Evolutionary conservation across 1,140 invertebrate genomes (phyloP).

Genomic region (Rhagoletis zephyria): DNA sequence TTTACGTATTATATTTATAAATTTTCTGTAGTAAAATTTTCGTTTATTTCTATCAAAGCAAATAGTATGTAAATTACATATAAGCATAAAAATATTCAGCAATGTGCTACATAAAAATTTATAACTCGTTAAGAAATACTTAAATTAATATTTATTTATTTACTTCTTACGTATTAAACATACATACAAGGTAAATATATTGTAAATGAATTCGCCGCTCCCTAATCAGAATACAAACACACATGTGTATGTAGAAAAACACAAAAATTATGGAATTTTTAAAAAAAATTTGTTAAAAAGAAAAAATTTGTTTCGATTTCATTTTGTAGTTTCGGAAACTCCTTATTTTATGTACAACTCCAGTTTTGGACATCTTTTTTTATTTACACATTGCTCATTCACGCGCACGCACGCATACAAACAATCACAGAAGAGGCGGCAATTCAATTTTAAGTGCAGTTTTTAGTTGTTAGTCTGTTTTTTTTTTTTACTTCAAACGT

Average conservation of each 20-base stretch:
- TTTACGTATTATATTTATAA: neutral
- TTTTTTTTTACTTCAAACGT: neutral
- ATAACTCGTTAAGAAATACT: neutral
- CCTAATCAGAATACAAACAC: neutral
- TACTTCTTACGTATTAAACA: slow-evolving; percentile 14
- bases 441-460: neutral
- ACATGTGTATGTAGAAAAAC: neutral
- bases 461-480: neutral
- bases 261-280: slow-evolving; percentile 1
- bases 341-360: neutral
- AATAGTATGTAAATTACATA: slow-evolving; percentile 30
- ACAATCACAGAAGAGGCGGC: slow-evolving; percentile 16
- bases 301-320: neutral
- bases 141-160: neutral
- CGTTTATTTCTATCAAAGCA: slow-evolving; percentile 19
- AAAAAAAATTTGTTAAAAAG: neutral
- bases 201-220: neutral
- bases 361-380: neutral
- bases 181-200: slow-evolving; percentile 6
- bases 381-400: slow-evolving; percentile 58
- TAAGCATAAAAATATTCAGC: slow-evolving; percentile 52
- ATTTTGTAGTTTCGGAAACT: neutral
- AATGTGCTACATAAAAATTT: slow-evolving; percentile 9
- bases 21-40: slow-evolving; percentile 29
- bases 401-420: slow-evolving; percentile 57